Percentiles rank a stretch among this genome's conserved stretches.
phyloP scores from a whole-genome alignment of 2,888 invertebrate species.

The Chloroclysta siterata region DNA sequence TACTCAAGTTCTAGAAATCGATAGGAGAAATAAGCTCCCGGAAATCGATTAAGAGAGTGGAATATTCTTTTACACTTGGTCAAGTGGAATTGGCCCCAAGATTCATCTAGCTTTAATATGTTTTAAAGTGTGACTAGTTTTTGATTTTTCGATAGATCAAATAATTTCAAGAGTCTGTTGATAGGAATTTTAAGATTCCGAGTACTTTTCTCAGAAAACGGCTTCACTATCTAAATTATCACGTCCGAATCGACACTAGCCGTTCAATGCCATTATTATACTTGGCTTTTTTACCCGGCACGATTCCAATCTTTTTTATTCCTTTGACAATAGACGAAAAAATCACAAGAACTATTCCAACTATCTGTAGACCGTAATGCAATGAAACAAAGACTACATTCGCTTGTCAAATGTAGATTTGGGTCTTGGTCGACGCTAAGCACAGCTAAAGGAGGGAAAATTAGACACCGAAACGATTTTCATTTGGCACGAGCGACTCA shows the following conservation, averaged over 20 bases:
- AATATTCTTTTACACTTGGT: no score
- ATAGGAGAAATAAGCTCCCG: no score
- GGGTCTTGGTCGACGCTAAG: conserved; percentile 73
- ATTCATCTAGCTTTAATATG: no score
- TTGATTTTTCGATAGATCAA: no score
- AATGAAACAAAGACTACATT: conserved; percentile 52
- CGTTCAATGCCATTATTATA: conserved; percentile 81
- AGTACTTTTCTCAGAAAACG: background rate
- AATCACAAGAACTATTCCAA: conserved; percentile 45
- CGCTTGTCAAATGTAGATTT: conserved; percentile 50
- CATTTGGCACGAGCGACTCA: conserved; percentile 66
- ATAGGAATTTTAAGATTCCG: no score
- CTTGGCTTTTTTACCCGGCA: conserved; percentile 68
- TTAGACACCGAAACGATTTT: conserved; percentile 62
- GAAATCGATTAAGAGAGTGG: no score
- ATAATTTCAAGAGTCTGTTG: no score
- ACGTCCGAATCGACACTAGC: conserved; percentile 67
- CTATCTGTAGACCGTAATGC: conserved; percentile 47
- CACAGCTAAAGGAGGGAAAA: conserved; percentile 52
- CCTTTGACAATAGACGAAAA: conserved; percentile 74
- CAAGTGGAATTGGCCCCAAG: no score
- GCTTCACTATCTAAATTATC: conserved; percentile 54
- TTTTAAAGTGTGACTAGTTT: no score
- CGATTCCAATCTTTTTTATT: conserved; percentile 80
- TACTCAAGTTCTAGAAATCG: no score